Evolutionary conservation across 2,888 invertebrate species (phyloP).

Genomic region (Ennomos quercinarius): DNA sequence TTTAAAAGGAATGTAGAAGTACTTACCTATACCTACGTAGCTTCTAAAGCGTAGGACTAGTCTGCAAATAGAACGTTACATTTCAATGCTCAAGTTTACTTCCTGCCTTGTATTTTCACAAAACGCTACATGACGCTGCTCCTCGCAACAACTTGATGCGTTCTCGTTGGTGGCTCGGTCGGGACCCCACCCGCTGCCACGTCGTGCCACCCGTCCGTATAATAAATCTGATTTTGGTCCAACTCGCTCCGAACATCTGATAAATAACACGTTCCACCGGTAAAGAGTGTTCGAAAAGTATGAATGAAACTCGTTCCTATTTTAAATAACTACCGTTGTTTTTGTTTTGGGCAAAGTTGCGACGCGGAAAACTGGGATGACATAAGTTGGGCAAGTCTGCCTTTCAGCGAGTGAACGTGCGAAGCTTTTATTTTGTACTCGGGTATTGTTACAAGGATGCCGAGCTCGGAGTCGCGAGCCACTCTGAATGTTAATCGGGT

Average conservation of each 20-base stretch:
- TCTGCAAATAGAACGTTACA: constrained; percentile 8
- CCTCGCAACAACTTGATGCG: constrained; percentile 52
- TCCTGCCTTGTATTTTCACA: constrained; percentile 10
- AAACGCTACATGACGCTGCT: constrained; percentile 41
- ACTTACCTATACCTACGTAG: background rate
- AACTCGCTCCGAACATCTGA: constrained; percentile 50
- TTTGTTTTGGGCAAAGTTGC: constrained; percentile 58
- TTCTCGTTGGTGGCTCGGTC: constrained; percentile 24
- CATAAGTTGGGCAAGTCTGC: constrained; percentile 70
- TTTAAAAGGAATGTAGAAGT: background rate
- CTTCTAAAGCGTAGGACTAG: background rate
- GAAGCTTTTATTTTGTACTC: constrained; percentile 79
- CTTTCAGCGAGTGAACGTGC: constrained; percentile 77
- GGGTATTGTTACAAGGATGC: constrained; percentile 78
- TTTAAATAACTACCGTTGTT: constrained; percentile 43
- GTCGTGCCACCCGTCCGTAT: constrained; percentile 37
- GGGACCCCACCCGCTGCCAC: constrained; percentile 32
- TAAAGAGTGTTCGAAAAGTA: constrained; percentile 36
- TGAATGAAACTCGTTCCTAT: constrained; percentile 35
- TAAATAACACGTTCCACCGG: constrained; percentile 44
- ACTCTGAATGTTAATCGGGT: constrained; percentile 79
- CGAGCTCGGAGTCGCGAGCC: constrained; percentile 65
- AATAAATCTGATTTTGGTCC: constrained; percentile 55
- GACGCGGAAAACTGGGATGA: constrained; percentile 62
- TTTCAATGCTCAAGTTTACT: constrained; percentile 13